phyloP scores from a whole-genome alignment of 2,888 invertebrate species.

The Penaeus monodon region DNA sequence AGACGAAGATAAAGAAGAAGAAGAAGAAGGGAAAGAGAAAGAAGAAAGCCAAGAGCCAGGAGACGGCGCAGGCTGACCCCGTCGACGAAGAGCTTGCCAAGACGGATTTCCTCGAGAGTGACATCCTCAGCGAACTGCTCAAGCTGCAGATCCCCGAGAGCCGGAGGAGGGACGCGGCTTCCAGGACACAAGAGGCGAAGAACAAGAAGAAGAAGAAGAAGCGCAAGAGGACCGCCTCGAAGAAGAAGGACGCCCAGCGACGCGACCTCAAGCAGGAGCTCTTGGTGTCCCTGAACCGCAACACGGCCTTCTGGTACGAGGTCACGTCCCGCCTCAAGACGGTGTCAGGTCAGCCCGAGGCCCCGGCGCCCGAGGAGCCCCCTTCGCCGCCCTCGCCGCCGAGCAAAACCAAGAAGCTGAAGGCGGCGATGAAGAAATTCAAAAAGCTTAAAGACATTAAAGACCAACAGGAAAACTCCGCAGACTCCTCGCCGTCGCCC shows the following conservation, averaged over 20 bases:
- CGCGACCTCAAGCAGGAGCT: slow-evolving; percentile 32
- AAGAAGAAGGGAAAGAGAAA: slow-evolving; percentile 8
- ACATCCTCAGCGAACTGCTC: slow-evolving; percentile 41
- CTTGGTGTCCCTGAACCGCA: slow-evolving; percentile 48
- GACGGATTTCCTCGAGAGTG: slow-evolving; percentile 20
- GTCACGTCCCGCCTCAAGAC: slow-evolving; percentile 42
- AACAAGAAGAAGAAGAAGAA: slow-evolving; percentile 19
- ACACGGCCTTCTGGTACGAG: slow-evolving; percentile 60
- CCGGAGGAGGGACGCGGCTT: neutral
- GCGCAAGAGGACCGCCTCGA: slow-evolving; percentile 6
- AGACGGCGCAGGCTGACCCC: neutral
- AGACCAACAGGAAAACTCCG: neutral
- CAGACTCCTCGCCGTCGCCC: neutral
- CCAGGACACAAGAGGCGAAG: neutral
- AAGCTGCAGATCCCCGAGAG: slow-evolving; percentile 21
- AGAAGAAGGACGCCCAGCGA: slow-evolving; percentile 15
- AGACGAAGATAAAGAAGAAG: neutral
- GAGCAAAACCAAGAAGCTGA: slow-evolving; percentile 9
- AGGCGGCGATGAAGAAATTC: slow-evolving; percentile 26
- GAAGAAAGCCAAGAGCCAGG: neutral
- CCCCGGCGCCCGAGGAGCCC: slow-evolving; percentile 13
- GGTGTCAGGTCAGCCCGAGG: slow-evolving; percentile 8
- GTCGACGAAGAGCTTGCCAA: no score
- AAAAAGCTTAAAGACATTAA: neutral
- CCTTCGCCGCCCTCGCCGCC: neutral